Percentiles rank a stretch among this genome's conserved stretches.
These are phyloP conservation scores for Felis catus DNA, from an alignment of 2,113 vertebrate genomes.

Conservation along the genomic window F.catus_Fca126_mat1.0 CM031412.1:69530001-69530500, in stretches of 20 bases:
- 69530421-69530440: rapidly evolving
- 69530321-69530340: neutral
- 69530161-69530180: neutral
- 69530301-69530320: neutral
- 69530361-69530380: neutral
- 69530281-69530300: neutral
- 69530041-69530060: neutral
- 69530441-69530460: neutral
- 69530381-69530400: neutral
- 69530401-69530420: neutral
- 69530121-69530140: too few relatives aligned
- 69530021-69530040: neutral
- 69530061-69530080: neutral
- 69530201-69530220: neutral
- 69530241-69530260: neutral
- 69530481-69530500: neutral
- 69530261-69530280: neutral
- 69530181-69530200: neutral
- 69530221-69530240: neutral
- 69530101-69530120: neutral
- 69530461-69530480: too few relatives aligned
- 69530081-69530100: neutral
- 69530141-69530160: neutral
- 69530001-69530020: neutral
- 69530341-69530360: neutral